These are phyloP conservation scores for Microplitis deprimator DNA, from an alignment of 2,888 invertebrate genomes.

Conservation along the genomic window DNA sequence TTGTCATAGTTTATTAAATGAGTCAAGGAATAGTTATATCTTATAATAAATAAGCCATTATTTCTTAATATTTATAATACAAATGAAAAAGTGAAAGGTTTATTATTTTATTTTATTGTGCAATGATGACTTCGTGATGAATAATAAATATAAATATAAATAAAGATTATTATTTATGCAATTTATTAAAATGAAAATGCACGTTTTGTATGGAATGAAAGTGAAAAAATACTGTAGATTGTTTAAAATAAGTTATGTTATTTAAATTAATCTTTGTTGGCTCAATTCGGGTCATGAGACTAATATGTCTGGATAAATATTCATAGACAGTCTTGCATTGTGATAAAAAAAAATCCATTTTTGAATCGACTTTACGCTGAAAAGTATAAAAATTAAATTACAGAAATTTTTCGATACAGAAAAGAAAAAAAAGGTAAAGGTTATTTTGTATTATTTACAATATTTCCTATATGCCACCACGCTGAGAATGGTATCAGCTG, in stretches of 20 bases:
- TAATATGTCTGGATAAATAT: no score
- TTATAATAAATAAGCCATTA: not conserved
- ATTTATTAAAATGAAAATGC: not conserved
- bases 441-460: no score
- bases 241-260: not conserved
- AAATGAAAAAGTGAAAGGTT: not conserved
- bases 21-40: not conserved
- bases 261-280: no score
- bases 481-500: no score
- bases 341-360: no score
- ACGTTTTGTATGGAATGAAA: not conserved
- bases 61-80: not conserved
- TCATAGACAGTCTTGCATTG: no score
- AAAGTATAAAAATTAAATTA: no score
- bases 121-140: not conserved
- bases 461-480: no score
- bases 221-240: not conserved
- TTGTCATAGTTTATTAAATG: conserved; percentile 1
- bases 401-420: no score
- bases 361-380: no score
- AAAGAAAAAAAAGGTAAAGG: no score
- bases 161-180: not conserved
- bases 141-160: conserved; percentile 1
- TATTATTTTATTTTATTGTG: not conserved
- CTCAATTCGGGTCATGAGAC: no score